These are phyloP conservation scores for Melozone crissalis DNA, from an alignment of 2,113 vertebrate genomes.

Conservation along the genomic window DNA sequence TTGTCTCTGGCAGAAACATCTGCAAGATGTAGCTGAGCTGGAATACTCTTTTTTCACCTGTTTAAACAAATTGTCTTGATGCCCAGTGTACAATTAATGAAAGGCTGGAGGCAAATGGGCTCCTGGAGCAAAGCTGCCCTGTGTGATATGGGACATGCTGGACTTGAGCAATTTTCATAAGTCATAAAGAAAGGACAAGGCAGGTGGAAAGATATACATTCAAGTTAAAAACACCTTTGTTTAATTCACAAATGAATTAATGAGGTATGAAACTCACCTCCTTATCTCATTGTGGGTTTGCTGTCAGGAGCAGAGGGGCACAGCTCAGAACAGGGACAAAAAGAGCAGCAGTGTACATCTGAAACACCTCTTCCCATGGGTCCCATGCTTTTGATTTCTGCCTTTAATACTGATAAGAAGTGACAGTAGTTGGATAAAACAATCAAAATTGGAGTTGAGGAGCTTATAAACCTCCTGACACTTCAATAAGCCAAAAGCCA, in stretches of 20 bases:
- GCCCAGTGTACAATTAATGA: neutral
- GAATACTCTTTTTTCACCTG: neutral
- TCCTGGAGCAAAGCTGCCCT: neutral
- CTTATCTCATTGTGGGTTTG: slow-evolving; percentile 16
- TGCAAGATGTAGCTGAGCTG: neutral
- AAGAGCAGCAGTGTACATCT: neutral
- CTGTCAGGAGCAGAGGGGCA: slow-evolving; percentile 32
- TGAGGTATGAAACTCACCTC: slow-evolving; percentile 12
- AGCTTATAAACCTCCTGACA: slow-evolving; percentile 82
- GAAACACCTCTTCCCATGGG: slow-evolving; percentile 58
- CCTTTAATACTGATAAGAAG: slow-evolving; percentile 79
- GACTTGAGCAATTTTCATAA: neutral
- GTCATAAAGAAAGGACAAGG: neutral
- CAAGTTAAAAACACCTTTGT: slow-evolving; percentile 13
- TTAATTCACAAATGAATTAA: slow-evolving; percentile 58
- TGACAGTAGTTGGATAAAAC: slow-evolving; percentile 82
- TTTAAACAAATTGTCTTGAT: neutral
- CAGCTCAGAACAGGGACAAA: slow-evolving; percentile 42
- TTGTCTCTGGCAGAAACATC: neutral
- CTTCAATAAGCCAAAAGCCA: slow-evolving; percentile 78
- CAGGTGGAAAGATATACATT: neutral
- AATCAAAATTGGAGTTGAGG: slow-evolving; percentile 78
- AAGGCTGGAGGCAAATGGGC: neutral
- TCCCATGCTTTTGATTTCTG: slow-evolving; percentile 69
- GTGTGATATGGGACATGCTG: neutral